These are phyloP conservation scores for Sorex maritimensis DNA, from an alignment of 2,797 vertebrate species.

Conservation along the genomic window DNA sequence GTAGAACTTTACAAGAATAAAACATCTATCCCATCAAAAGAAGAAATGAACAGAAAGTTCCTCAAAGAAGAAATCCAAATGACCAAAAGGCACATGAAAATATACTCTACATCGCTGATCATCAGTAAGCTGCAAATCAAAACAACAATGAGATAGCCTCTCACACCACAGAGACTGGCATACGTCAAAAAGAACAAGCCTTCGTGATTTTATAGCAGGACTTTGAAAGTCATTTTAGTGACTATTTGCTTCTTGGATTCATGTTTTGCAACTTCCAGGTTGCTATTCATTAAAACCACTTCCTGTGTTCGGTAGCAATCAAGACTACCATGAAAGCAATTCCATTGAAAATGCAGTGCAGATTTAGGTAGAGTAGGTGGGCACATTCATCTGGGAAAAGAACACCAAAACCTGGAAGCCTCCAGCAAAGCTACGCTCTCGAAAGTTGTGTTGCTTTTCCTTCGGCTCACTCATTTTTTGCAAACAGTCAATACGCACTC, in stretches of 20 bases:
- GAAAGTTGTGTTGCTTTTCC: neutral
- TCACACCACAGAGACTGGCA: no score
- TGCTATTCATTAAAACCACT: fast-evolving
- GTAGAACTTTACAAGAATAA: no score
- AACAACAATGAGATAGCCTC: no score
- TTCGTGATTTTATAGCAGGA: no score
- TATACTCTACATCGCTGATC: no score
- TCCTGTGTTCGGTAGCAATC: fast-evolving
- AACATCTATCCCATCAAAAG: no score
- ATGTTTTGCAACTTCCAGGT: neutral
- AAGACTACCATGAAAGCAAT: neutral
- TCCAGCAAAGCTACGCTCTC: neutral
- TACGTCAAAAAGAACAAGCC: no score
- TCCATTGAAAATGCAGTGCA: fast-evolving
- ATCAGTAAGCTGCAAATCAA: no score
- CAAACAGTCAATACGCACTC: neutral
- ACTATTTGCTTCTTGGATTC: neutral
- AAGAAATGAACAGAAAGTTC: no score
- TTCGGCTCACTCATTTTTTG: neutral
- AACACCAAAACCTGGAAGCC: neutral
- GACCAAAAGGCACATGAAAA: no score
- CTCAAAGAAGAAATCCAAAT: no score
- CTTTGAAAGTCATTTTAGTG: neutral
- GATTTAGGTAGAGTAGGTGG: no score
- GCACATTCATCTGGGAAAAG: fast-evolving